These are phyloP conservation scores for Bombus sibiricus DNA, from an alignment of 1,140 invertebrate species.

Conservation along the genomic window DNA sequence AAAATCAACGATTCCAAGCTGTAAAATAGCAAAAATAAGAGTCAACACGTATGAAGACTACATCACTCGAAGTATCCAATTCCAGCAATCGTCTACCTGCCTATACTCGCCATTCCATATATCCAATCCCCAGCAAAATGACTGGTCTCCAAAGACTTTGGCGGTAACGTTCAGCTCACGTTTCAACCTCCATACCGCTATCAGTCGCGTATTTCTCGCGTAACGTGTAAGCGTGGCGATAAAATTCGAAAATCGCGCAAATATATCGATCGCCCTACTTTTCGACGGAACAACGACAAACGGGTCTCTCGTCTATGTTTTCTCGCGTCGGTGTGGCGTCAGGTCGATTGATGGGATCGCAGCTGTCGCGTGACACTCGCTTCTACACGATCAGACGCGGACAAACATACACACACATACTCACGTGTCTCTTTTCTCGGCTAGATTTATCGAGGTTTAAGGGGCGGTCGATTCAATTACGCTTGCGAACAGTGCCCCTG, in stretches of 20 bases:
- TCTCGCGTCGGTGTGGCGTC: constrained; percentile 17
- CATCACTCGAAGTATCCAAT: too few relatives aligned
- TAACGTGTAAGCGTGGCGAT: constrained; percentile 3
- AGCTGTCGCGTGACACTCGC: constrained; percentile 34
- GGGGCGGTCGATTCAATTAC: constrained; percentile 67
- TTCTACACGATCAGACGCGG: background rate
- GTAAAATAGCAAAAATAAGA: too few relatives aligned
- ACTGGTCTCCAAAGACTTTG: too few relatives aligned
- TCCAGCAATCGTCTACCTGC: background rate
- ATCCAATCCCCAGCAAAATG: background rate
- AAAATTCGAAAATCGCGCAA: constrained; percentile 37
- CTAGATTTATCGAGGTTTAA: constrained; percentile 66
- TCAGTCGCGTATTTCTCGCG: constrained; percentile 19
- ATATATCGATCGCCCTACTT: constrained; percentile 55
- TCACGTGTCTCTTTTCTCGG: constrained; percentile 21
- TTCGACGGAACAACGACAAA: background rate
- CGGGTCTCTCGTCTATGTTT: background rate
- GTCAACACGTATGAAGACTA: too few relatives aligned
- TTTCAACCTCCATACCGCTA: background rate
- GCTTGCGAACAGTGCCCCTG: background rate
- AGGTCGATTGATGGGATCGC: constrained; percentile 58
- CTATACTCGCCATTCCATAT: background rate
- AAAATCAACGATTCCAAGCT: too few relatives aligned
- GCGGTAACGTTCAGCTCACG: background rate
- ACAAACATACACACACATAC: background rate